Base-by-base conservation (phyloP, 1,140 invertebrate genomes). In the Ladona fulva region DNA sequence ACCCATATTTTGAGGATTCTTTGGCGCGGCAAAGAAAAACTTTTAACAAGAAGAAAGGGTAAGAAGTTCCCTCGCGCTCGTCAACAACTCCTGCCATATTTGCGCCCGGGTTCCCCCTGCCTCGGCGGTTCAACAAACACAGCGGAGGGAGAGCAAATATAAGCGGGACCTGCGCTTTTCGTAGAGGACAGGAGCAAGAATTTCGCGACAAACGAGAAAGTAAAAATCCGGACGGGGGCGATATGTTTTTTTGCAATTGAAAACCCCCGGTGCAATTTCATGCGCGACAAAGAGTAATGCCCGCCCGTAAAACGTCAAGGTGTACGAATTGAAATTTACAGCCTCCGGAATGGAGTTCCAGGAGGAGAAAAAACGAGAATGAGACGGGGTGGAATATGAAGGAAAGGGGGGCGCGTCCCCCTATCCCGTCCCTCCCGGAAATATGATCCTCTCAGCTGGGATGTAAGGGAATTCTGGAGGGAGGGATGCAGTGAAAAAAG, bases 261-360 rank as follows among this genome's bases (percentile, higher is more conserved):
- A 66, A 66, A 16, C 19, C 44, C 44, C 19, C 52, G 52, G 52
- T 12, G 52, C 12, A 66, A 66, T 66, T 66, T 22, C 52, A 12
- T 3, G 52, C 52, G 52, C 3, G 52, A 66, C 52, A 66, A 16
- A 66, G 52, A 66, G 52, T 66, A 66, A 66, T 66, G 52, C 12
- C 52, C 12, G 5, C 16, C 52, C 44, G 44, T 52, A 52, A 52
- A 52, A 12, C 52, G 52, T 66, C 52, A 66, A 66, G 52, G 52
- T 66, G 52, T 66, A 22, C 12, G 52, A 66, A 66, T 66, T 66
- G 52, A 66, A 66, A 66, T 66, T 66, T 66, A 66, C 52, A 66
- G 52, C 52, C 52, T 22, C 16, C 52, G 52, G 52, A 22, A 66
- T 66, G 12, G 12, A 66, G 52, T 12, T 22, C 52, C 52, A 66